Conservation (phyloP, 2,797 vertebrate species). For the Poecile montanus region DNA sequence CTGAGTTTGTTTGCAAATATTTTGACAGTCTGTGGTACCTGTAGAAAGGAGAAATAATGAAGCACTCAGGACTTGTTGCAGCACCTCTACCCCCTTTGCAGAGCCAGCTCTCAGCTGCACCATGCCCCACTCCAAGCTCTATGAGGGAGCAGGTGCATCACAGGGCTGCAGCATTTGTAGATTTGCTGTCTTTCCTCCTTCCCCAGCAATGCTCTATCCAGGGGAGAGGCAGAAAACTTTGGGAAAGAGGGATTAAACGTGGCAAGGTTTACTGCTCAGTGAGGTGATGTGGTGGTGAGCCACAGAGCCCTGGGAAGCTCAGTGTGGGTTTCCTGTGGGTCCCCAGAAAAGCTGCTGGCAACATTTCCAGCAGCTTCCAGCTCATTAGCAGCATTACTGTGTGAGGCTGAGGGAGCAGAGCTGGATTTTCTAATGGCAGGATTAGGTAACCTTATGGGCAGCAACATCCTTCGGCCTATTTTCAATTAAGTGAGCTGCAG, state of each 20-base stretch:
- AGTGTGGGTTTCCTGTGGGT: background rate
- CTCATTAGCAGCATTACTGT: background rate
- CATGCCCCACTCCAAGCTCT: background rate
- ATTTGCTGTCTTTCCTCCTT: background rate
- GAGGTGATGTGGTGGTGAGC: background rate
- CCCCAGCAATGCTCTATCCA: background rate
- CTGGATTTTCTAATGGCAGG: slow-evolving; percentile 41
- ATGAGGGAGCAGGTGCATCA: background rate
- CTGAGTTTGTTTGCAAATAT: background rate
- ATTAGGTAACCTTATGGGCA: slow-evolving; percentile 9
- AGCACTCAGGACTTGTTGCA: background rate
- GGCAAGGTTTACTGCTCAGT: background rate
- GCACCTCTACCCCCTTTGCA: background rate
- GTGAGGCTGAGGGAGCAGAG: background rate
- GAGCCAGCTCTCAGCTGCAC: background rate
- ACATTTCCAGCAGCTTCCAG: background rate
- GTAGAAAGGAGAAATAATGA: background rate
- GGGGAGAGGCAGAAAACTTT: background rate
- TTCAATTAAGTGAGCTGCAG: slow-evolving; percentile 33
- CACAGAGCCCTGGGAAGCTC: background rate
- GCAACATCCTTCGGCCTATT: background rate
- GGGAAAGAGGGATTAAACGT: background rate
- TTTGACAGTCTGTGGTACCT: background rate
- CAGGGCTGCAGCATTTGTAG: too few species aligned
- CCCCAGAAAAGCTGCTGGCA: background rate